Percentiles rank a stretch among this genome's conserved stretches.
phyloP scores from a whole-genome alignment of 2,113 vertebrate genomes.

The Microcebus ravelobensis region DNA sequence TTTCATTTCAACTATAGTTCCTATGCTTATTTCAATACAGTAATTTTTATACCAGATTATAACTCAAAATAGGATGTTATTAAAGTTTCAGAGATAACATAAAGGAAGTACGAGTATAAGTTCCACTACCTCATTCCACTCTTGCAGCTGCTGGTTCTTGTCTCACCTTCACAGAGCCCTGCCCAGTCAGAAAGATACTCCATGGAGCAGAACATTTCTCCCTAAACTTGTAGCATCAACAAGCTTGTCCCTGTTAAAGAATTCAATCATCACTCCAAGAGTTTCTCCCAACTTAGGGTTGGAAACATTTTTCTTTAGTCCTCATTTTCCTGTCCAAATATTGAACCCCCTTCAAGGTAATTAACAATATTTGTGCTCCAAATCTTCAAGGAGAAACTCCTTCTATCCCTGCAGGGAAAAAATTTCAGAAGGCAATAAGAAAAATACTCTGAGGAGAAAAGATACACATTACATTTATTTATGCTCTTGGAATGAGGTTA shows the following conservation, averaged over 20 bases:
- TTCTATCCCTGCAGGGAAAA: neutral
- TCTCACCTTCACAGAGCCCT: neutral
- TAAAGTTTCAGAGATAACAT: neutral
- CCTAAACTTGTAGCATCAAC: neutral
- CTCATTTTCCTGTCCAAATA: neutral
- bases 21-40: neutral
- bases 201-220: neutral
- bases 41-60: neutral
- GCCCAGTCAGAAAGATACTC: neutral
- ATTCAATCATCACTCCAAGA: neutral
- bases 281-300: neutral
- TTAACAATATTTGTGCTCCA: neutral
- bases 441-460: neutral
- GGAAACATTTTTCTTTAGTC: neutral
- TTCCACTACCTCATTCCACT: neutral
- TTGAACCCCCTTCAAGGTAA: neutral
- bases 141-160: neutral
- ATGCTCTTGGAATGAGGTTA: neutral
- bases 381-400: neutral
- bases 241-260: neutral
- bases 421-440: neutral
- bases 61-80: neutral
- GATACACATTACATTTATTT: neutral
- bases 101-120: neutral
- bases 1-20: neutral